Conservation (phyloP, 2,797 vertebrate species). For the Hippoglossus hippoglossus region DNA sequence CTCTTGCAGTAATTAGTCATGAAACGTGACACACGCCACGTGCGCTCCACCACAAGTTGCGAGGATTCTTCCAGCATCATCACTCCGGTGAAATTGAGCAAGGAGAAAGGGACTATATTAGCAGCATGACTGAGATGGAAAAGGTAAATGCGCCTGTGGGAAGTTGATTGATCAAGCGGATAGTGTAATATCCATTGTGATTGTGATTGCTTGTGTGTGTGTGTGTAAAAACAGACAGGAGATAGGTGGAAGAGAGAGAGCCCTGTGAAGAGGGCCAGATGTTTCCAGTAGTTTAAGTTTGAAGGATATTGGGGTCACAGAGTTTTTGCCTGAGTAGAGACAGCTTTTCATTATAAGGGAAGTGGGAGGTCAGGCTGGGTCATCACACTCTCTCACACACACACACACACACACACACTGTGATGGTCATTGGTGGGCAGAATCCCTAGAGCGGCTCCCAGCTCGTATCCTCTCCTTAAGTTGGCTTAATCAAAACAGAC, state of each 20-base stretch:
- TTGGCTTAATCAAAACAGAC: constrained; percentile 50
- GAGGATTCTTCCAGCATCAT: constrained; percentile 25
- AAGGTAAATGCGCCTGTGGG: constrained; percentile 51
- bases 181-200: constrained; percentile 59
- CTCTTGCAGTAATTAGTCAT: constrained; percentile 58
- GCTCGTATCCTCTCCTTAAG: constrained; percentile 42
- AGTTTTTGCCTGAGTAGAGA: constrained; percentile 49
- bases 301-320: constrained; percentile 65
- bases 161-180: constrained; percentile 61
- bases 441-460: background rate
- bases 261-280: constrained; percentile 21
- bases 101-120: constrained; percentile 50
- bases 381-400: constrained; percentile 12
- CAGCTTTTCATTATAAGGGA: constrained; percentile 62
- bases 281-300: constrained; percentile 59
- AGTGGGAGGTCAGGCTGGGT: constrained; percentile 48
- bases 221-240: background rate
- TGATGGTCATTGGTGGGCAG: background rate
- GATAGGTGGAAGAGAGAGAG: background rate
- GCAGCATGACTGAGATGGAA: constrained; percentile 57
- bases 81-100: constrained; percentile 54
- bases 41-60: constrained; percentile 21
- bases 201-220: constrained; percentile 27
- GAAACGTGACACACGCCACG: constrained; percentile 36
- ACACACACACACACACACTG: constrained; percentile 1